Base-by-base conservation (phyloP, 2,113 vertebrate species). In the Rhombomys opimus region DNA sequence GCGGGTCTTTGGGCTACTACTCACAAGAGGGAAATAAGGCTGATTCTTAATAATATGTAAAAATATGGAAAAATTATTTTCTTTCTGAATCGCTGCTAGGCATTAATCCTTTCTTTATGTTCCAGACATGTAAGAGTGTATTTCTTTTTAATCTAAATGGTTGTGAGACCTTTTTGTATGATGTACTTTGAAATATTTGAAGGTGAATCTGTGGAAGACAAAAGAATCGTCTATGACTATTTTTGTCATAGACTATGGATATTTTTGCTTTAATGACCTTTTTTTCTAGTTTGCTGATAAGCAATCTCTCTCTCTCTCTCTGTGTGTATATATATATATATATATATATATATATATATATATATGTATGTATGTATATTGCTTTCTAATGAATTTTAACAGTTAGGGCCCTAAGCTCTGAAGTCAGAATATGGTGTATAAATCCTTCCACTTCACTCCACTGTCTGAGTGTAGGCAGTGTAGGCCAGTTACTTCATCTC, bases 31-130 rank as follows among this genome's bases (percentile, higher is more conserved):
- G 95, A 96, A 97, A 98, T 98, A 98, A 98, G 97, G 67, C 97
- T 99, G 98, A 98, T 98, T 99, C 97, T 98, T 99, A 99, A 99
- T 98, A 97, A 97, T 94, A 97, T 88, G 98, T 95, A 98, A 98
- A 98, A 98, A 98, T 97, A 98, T 98, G 98, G 95, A 96, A 97
- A 98, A 97, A 98, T 98, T 96, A 98, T 98, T 98, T 98, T 97
- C 90, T 98, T 98, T 93, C 96, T 78, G 52, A 67, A 98, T 96
- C 96, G 81, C 93, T 94, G 93, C 86, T 90, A 97, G 95, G 96
- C 82, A 94, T 90, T 86, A 41, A 89, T 97, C 84, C 93, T 97
- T 61, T 93, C 94, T 97, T 61, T 93, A 96, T 89, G 57, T 95
- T 98, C 95, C 82, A 94, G 94, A 89, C 75, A 85, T 82, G 46